Base-by-base conservation (phyloP, 2,113 vertebrate species). In the Actenoides lindsayi region DNA sequence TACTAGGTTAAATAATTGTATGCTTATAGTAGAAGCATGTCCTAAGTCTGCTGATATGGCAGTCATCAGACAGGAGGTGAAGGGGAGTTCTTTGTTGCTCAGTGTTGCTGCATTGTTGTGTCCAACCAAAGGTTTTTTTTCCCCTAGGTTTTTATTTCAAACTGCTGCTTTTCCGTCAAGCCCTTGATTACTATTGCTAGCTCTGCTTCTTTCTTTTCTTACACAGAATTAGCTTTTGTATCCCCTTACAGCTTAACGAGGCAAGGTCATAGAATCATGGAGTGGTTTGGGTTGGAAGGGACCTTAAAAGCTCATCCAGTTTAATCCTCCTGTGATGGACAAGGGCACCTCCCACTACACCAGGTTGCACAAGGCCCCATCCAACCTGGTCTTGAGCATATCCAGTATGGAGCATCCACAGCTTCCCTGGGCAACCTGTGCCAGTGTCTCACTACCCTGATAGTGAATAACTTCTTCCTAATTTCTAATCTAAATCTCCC, bases 101-200 rank as follows among this genome's bases (percentile, higher is more conserved):
- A 15, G 15, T 19, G 20, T n/a, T 70, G 18, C 42, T 91, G 37
- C 9, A 16, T 27, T 79, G 10, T 37, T 51, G 20, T 1, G 1
- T 25, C 23, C 31, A 59, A 31, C 16, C 5, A 21, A 56, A 33
- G 1, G 3, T 0, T 11, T 37, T 71, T 9, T 44, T 20, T 46
- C 20, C 46, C 46, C 33, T 62, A 4, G 0, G 5, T 39, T 46
- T 83, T 89, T 48, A 3, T 17, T 51, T 76, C 30, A 28, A 51
- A 33, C 3, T 5, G 23, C 33, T 39, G 4, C 0, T 83, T 44
- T 74, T 79, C 30, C 50, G 35, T 41, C 30, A 57, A 70, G 24
- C 33, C 37, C 21, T 30, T 62, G 30, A 84, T 25, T n/a, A 64
- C 41, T 63, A 2, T 46, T 85, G n/a, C 20, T 15, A 16, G 39